A percentile compares a stretch with the other conserved stretches of the same genome.
Conservation (phyloP, 2,113 vertebrate genomes). For the Andinoacara biseriatus region DNA sequence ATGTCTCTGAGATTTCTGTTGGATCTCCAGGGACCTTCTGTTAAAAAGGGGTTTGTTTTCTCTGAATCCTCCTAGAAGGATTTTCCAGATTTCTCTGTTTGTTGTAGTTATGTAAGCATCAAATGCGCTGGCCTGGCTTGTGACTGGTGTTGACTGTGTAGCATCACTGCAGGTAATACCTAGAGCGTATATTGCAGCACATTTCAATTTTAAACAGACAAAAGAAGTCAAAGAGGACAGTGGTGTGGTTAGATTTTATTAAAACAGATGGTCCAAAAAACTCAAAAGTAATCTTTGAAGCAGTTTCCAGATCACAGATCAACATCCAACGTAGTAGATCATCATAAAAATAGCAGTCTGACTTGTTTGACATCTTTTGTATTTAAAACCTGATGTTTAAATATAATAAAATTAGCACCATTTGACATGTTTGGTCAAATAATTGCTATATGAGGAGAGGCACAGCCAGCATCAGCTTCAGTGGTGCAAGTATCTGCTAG, state of each 20-base stretch:
- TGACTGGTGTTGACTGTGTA: not conserved
- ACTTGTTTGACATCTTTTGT: no score
- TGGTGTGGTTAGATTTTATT: not conserved
- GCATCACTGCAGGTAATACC: not conserved
- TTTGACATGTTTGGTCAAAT: no score
- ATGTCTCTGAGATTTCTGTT: conserved; percentile 50
- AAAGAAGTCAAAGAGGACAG: not conserved
- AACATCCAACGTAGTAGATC: no score
- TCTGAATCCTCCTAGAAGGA: conserved; percentile 2
- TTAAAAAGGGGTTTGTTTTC: conserved; percentile 35
- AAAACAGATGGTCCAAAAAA: not conserved
- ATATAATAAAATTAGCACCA: no score
- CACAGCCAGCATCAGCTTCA: not conserved
- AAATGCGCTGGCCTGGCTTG: not conserved
- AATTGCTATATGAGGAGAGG: not conserved
- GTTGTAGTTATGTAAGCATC: not conserved
- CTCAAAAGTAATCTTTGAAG: no score
- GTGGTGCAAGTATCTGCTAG: not conserved
- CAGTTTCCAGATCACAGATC: no score
- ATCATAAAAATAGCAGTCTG: no score
- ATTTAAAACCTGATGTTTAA: no score
- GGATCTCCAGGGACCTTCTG: conserved; percentile 32
- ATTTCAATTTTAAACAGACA: not conserved
- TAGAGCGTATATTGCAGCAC: not conserved
- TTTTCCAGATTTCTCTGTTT: conserved; percentile 11